Conservation (phyloP, 2,888 invertebrate species). For the Branchipolynoe longqiensis region DNA sequence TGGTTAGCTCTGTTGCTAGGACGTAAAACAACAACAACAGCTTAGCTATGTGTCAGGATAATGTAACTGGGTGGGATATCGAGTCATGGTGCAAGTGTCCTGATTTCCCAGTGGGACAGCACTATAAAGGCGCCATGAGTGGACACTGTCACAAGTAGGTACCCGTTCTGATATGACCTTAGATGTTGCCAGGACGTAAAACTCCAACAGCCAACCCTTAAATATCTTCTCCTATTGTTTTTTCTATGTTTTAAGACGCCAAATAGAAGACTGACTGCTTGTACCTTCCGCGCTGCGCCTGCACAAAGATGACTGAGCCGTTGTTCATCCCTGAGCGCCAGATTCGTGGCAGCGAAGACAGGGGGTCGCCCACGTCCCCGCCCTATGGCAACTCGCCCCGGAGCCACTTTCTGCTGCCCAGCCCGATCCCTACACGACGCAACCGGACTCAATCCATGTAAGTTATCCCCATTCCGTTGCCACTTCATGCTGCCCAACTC, state of each 20-base stretch:
- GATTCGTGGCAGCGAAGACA: not conserved
- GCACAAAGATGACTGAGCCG: not conserved
- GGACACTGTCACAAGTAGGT: too few relatives aligned
- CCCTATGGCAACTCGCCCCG: conserved; percentile 36
- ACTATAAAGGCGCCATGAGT: too few relatives aligned
- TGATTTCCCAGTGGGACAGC: too few relatives aligned
- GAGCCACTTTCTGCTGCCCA: conserved; percentile 33
- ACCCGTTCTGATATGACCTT: too few relatives aligned
- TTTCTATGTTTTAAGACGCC: conserved; percentile 9
- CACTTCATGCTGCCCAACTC: conserved; percentile 41
- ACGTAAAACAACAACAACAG: too few relatives aligned
- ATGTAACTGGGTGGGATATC: too few relatives aligned
- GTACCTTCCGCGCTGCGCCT: not conserved
- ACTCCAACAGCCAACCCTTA: too few relatives aligned
- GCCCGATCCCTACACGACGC: conserved; percentile 40
- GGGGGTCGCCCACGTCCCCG: not conserved
- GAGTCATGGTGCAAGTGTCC: too few relatives aligned
- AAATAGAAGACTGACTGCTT: not conserved
- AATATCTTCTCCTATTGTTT: too few relatives aligned
- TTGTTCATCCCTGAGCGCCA: not conserved
- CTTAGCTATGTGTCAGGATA: too few relatives aligned
- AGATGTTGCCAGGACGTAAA: too few relatives aligned
- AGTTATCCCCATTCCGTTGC: not conserved
- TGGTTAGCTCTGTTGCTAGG: too few relatives aligned
- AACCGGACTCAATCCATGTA: conserved; percentile 42